Evolutionary conservation across 1,140 invertebrate genomes (phyloP).

Genomic region (Adelges cooleyi): DNA sequence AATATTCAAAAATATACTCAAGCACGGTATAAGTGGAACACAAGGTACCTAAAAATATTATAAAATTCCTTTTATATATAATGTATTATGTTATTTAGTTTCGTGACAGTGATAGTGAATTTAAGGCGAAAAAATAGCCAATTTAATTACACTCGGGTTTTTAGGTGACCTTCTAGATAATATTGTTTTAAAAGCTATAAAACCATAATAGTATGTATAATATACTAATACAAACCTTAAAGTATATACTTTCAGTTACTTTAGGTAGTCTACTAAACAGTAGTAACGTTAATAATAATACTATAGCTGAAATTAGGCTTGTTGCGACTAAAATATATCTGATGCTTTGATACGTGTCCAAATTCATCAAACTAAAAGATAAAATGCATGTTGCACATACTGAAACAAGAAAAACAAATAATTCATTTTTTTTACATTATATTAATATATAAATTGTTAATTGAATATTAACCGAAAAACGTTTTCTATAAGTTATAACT

Average conservation of each 20-base stretch:
- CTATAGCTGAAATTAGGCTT: background rate
- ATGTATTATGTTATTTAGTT: background rate
- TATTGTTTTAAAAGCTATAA: too few species aligned
- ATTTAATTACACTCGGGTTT: background rate
- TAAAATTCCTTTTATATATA: background rate
- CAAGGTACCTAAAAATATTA: conserved; percentile 44
- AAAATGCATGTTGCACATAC: background rate
- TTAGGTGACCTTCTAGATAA: background rate
- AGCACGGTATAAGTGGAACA: conserved; percentile 53
- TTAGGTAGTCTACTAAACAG: background rate
- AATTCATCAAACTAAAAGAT: background rate
- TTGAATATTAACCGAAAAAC: background rate
- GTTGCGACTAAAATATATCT: background rate
- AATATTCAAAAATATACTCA: conserved; percentile 57
- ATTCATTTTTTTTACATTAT: background rate
- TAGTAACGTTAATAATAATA: background rate
- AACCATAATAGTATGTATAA: too few species aligned
- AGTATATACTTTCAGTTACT: background rate
- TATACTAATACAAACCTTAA: too few species aligned
- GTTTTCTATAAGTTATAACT: too few species aligned
- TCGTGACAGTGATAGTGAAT: background rate
- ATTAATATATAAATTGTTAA: background rate
- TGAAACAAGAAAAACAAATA: background rate
- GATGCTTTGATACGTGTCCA: background rate
- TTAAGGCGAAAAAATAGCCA: background rate